Evolutionary conservation across 1,140 invertebrate species (phyloP).

Genomic region (Steinernema feltiae): DNA sequence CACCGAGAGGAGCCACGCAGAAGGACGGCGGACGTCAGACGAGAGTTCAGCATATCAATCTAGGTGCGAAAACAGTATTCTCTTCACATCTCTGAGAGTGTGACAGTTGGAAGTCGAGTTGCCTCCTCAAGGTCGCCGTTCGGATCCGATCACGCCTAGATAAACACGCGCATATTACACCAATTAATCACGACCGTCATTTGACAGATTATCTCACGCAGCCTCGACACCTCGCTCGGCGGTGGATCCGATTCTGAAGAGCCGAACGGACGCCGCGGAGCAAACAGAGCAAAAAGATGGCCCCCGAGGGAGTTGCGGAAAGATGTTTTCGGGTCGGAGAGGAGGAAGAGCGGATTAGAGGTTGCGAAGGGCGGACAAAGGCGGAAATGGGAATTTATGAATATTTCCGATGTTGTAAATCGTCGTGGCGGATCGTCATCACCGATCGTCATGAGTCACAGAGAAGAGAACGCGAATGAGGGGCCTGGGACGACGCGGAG

Average conservation of each 20-base stretch:
- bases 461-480: neutral
- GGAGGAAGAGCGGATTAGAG: neutral
- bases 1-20: too few species aligned
- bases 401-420: neutral
- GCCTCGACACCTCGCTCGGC: neutral
- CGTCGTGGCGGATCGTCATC: neutral
- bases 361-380: neutral
- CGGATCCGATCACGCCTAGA: constrained; percentile 6
- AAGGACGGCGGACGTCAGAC: too few species aligned
- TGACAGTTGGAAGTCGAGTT: too few species aligned
- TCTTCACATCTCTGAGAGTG: neutral
- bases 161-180: constrained; percentile 13
- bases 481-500: too few species aligned
- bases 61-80: constrained; percentile 9
- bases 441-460: neutral
- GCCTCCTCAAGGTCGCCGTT: neutral
- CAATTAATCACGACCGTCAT: constrained; percentile 14
- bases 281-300: neutral
- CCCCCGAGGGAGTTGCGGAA: neutral
- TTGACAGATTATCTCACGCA: constrained; percentile 1
- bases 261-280: neutral
- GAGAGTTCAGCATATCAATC: neutral
- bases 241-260: neutral
- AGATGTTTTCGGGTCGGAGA: neutral
- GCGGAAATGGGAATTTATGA: constrained; percentile 9